Base-by-base conservation (phyloP, 1,140 invertebrate species). In the Scaptomyza pallida region DNA sequence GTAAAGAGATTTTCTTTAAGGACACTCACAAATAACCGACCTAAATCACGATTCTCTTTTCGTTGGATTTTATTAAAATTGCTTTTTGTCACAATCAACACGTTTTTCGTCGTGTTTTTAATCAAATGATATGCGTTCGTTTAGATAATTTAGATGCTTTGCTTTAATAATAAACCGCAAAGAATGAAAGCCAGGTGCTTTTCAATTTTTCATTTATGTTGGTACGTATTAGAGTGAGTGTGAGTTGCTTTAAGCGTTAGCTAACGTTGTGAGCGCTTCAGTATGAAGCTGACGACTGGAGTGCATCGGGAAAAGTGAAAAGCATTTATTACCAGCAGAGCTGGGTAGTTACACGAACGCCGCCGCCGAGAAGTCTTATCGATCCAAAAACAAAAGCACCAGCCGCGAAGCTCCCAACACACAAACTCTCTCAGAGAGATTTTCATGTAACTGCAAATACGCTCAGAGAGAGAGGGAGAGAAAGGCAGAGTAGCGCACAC, bases 261-360 rank as follows among this genome's bases (percentile, higher is more conserved):
- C 62, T 80, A 69, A 79, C 72, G 81, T 77, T 86, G 89, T 75
- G 74, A 68, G 75, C 89, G 85, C 69, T 74, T 86, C 81, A 77
- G 80, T 81, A 78, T 89, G 75, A 83, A 90, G 80, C 82, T 90
- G 71, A 73, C 82, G 79, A 89, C 76, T 90, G 88, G 81, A 90
- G 76, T 82, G 81, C 77, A 83, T 70, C 65, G 71, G 89, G 85
- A 90, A 90, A 90, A 90, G 89, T 90, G 89, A 89, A 90, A 90
- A 90, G 86, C 89, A 72, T 90, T 90, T 90, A 90, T 90, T 90
- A 83, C 81, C 81, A 57, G 65, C 56, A 57, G 55, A 37, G 12
- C 33, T 47, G 48, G 48, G 45, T 41, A 59, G 59, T 72, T 6
- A 56, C 65, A 71, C 44, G 43, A 56, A 54, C 57, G 41, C 26